Evolutionary conservation across 2,888 invertebrate genomes (phyloP).

Genomic region (Synanthedon myopaeformis): DNA sequence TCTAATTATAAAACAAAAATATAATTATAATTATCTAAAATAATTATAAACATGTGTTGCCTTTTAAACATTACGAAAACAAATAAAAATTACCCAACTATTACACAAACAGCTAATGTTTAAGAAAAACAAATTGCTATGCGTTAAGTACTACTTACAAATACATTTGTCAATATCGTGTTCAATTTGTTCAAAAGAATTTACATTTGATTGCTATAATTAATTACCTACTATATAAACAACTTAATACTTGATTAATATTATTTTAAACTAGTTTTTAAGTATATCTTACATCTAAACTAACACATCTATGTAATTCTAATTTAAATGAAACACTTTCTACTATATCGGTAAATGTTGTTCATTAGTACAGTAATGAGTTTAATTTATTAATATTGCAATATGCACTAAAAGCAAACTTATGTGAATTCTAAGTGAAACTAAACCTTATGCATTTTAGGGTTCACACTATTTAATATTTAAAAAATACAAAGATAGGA

Average conservation of each 20-base stretch:
- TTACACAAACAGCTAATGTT: too few species aligned
- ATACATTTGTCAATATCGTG: neutral
- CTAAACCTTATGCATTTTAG: neutral
- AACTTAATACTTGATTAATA: too few species aligned
- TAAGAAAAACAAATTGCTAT: too few species aligned
- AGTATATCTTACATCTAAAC: too few species aligned
- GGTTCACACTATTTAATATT: neutral
- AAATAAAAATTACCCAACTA: too few species aligned
- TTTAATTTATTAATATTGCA: slow-evolving; percentile 25
- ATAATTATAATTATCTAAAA: too few species aligned
- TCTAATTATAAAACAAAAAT: too few species aligned
- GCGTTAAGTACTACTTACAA: neutral
- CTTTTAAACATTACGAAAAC: too few species aligned
- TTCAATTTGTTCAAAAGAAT: neutral
- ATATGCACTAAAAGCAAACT: slow-evolving; percentile 13
- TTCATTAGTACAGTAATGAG: slow-evolving; percentile 17
- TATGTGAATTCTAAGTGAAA: neutral
- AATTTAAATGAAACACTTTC: slow-evolving; percentile 23
- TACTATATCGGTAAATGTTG: slow-evolving; percentile 21
- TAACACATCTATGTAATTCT: neutral
- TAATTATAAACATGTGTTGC: too few species aligned
- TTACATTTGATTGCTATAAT: neutral
- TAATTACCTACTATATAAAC: neutral
- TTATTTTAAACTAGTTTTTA: too few species aligned
- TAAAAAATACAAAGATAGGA: too few species aligned